phyloP scores from a whole-genome alignment of 2,113 vertebrate species.

The Pituophis catenifer region DNA sequence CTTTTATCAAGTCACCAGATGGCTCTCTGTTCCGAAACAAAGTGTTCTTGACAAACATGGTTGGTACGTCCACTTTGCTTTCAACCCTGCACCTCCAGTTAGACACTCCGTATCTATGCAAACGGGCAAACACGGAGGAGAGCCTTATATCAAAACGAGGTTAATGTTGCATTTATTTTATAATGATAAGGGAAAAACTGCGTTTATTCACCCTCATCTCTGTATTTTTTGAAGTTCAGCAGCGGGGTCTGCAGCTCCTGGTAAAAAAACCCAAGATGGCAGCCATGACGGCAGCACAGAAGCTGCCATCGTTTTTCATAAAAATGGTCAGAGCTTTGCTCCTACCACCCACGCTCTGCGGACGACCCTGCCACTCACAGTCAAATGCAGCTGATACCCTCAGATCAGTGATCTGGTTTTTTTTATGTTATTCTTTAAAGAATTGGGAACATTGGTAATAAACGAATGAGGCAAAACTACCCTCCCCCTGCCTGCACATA shows the following conservation, averaged over 20 bases:
- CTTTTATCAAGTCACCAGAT: constrained; percentile 92
- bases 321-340: not conserved
- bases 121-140: no score
- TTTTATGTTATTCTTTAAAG: not conserved
- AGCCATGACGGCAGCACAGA: not conserved
- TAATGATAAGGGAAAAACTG: not conserved
- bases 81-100: not conserved
- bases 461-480: not conserved
- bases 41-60: constrained; percentile 51
- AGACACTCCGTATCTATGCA: not conserved
- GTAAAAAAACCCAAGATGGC: not conserved
- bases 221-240: not conserved
- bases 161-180: not conserved
- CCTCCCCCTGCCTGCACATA: not conserved
- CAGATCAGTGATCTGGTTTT: not conserved
- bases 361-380: not conserved
- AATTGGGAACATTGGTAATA: not conserved
- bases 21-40: constrained; percentile 72
- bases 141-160: not conserved
- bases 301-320: not conserved
- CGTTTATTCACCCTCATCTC: not conserved
- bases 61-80: constrained; percentile 34
- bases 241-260: not conserved
- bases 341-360: not conserved
- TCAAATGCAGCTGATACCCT: not conserved